Conservation (phyloP, 2,797 vertebrate genomes). For the Erpetoichthys calabaricus region DNA sequence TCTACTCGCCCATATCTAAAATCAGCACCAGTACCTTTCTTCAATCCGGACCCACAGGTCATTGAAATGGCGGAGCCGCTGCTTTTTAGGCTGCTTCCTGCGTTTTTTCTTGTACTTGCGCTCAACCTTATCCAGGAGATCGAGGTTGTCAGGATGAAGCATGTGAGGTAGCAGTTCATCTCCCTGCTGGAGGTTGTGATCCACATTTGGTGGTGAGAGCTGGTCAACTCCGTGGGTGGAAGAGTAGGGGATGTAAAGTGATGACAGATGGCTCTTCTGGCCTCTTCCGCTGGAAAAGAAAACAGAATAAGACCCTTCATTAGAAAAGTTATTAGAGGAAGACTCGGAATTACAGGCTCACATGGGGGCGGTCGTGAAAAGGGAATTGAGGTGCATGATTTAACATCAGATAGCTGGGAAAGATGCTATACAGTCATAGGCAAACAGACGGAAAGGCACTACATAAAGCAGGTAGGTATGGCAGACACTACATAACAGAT, state of each 20-base stretch:
- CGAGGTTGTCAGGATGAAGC: constrained; percentile 43
- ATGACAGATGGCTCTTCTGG: constrained; percentile 9
- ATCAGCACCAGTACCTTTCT: constrained; percentile 46
- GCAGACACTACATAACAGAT: too few species aligned
- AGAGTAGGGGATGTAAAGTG: constrained; percentile 16
- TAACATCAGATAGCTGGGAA: too few species aligned
- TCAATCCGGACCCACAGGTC: constrained; percentile 76
- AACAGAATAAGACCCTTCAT: not conserved
- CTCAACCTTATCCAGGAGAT: constrained; percentile 48
- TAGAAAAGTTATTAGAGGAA: too few species aligned
- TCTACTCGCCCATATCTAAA: not conserved
- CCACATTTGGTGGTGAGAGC: constrained; percentile 6
- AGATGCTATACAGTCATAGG: too few species aligned
- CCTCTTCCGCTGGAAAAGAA: constrained; percentile 20
- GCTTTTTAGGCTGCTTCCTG: constrained; percentile 53
- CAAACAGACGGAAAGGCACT: too few species aligned
- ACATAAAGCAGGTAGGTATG: too few species aligned
- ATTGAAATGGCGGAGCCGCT: constrained; percentile 59
- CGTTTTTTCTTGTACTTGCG: constrained; percentile 56
- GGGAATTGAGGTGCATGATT: too few species aligned
- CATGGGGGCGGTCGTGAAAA: too few species aligned
- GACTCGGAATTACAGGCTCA: too few species aligned
- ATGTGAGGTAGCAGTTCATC: constrained; percentile 38
- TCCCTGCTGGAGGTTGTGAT: constrained; percentile 31
- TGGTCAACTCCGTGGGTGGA: constrained; percentile 19